Conservation (phyloP, 2,797 vertebrate species). For the Enteromius treurensis region DNA sequence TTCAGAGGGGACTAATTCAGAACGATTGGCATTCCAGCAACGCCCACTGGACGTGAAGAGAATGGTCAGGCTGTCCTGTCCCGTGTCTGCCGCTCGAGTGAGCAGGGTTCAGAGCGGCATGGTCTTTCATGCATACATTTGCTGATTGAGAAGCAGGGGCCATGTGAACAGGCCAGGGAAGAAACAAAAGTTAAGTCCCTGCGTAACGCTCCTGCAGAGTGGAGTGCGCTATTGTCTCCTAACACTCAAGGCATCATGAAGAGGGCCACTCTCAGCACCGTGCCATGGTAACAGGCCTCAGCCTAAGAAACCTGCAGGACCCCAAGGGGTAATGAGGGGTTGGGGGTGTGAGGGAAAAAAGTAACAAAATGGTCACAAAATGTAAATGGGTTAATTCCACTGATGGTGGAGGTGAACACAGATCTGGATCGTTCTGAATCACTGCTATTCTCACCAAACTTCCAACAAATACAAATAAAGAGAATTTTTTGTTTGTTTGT, state of each 20-base stretch:
- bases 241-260: not conserved
- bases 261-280: not conserved
- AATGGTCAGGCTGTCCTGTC: constrained; percentile 29
- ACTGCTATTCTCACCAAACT: constrained; percentile 6
- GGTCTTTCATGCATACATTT: constrained; percentile 39
- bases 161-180: constrained; percentile 43
- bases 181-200: not conserved
- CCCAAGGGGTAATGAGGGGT: not conserved
- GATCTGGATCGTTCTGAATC: not conserved
- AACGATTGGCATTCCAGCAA: constrained; percentile 49
- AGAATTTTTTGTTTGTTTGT: too few species aligned
- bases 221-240: constrained; percentile 19
- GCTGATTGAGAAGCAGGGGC: constrained; percentile 50
- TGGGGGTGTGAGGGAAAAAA: constrained; percentile 13
- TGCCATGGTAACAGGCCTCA: constrained; percentile 41
- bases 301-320: constrained; percentile 35
- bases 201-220: not conserved
- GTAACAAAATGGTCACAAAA: constrained; percentile 44
- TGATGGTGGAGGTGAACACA: not conserved
- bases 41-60: constrained; percentile 45
- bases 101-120: constrained; percentile 30
- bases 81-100: constrained; percentile 44
- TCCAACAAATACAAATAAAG: not conserved
- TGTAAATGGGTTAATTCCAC: constrained; percentile 28
- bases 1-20: constrained; percentile 54